A percentile compares a stretch with the other conserved stretches of the same genome.
Evolutionary conservation across 92 coral and sea anemone genomes (phyloP).

Genomic region (Epizoanthus rinbou): DNA sequence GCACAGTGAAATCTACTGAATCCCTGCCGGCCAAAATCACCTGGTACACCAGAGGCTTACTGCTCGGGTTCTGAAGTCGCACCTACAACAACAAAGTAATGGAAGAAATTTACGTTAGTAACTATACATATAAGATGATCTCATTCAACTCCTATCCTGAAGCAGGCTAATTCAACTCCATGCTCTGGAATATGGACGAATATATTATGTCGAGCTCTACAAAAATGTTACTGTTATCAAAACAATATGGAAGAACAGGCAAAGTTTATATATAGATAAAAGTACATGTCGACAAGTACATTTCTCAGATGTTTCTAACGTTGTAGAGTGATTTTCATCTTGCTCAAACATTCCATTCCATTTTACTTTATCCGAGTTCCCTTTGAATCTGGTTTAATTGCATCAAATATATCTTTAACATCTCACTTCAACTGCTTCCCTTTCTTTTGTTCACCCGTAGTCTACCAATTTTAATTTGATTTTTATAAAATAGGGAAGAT

Average conservation of each 20-base stretch:
- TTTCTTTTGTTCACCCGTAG: neutral
- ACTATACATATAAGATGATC: neutral
- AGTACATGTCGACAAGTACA: neutral
- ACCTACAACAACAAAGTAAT: constrained; percentile 55
- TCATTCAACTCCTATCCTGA: too few relatives aligned
- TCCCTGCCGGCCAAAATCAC: constrained; percentile 93
- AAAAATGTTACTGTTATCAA: too few relatives aligned
- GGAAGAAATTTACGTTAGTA: neutral
- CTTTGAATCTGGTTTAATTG: too few relatives aligned
- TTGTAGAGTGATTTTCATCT: neutral
- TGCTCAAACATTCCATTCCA: neutral
- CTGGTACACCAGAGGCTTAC: constrained; percentile 87
- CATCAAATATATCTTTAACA: too few relatives aligned
- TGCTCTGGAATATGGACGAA: neutral
- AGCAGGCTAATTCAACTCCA: too few relatives aligned
- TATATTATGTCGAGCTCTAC: neutral
- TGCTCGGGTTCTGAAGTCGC: constrained; percentile 97
- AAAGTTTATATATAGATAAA: too few relatives aligned
- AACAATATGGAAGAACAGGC: too few relatives aligned
- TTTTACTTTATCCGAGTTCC: too few relatives aligned
- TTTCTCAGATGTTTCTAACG: neutral
- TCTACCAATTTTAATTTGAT: neutral
- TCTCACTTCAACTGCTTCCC: too few relatives aligned
- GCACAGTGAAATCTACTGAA: constrained; percentile 80
- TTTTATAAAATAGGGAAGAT: too few relatives aligned